Base-by-base conservation (phyloP, 2,113 vertebrate species). In the Coreoperca whiteheadi region DNA sequence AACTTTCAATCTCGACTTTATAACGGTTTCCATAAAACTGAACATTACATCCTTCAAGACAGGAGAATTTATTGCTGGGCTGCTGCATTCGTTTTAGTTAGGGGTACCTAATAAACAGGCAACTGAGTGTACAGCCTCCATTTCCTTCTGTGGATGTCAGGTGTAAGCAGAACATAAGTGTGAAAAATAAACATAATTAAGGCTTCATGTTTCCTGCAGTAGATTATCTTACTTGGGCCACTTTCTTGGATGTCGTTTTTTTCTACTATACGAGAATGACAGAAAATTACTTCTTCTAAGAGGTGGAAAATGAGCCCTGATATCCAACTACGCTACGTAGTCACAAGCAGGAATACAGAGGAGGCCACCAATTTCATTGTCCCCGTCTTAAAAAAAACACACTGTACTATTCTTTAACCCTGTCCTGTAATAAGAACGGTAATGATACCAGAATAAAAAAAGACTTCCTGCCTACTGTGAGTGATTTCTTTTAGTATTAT, bases 171-270 rank as follows among this genome's bases (percentile, higher is more conserved):
- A 70, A 16, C 15, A 39, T 30, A 54, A 77, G 15, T 73, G 23
- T 48, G 28, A 43, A 63, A 69, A 30, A 85, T 59, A 66, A 69
- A 68, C n/a, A 2, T 21, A 65, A 74, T 69, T 60, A 37, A 6
- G 15, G 53, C 59, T 68, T 72, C 20, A 8, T 74, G 41, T 83
- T 79, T 64, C 74, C 61, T 61, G 64, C 32, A 57, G 41, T 41
- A 51, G 12, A 74, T 89, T 59, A 78, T 84, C 34, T 70, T 32
- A 51, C 50, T 63, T 30, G 5, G 18, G 59, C 0, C 64, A 64
- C 59, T 83, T 83, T 82, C 50, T 67, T 61, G 15, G 11, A 65
- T 16, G 59, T 79, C 85, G 37, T 83, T 90, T 89, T n/a, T 84
- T 75, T 51, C n/a, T 46, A 39, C 48, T 2, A 12, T 30, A 60